Evolutionary conservation across 2,113 vertebrate species (phyloP).

Genomic region (Chaetorhynchus papuensis): DNA sequence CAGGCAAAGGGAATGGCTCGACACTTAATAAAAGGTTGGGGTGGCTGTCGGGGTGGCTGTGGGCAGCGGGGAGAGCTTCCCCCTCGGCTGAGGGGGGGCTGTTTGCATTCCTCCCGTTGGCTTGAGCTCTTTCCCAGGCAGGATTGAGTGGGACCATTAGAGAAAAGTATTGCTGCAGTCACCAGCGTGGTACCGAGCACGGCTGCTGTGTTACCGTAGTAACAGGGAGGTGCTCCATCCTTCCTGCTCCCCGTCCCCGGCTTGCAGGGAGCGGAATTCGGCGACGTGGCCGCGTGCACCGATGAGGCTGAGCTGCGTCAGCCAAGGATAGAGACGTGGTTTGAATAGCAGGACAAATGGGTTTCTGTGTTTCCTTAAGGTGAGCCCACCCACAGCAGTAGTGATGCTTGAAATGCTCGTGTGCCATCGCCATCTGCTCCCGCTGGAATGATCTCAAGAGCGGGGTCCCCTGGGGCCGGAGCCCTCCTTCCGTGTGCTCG

Average conservation of each 20-base stretch:
- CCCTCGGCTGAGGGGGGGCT: fast-evolving
- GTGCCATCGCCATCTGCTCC: constrained; percentile 20
- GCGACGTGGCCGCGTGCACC: fast-evolving
- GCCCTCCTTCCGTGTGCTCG: background rate
- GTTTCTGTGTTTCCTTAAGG: constrained; percentile 22
- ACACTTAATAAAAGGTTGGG: background rate
- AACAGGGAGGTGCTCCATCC: background rate
- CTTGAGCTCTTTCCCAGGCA: background rate
- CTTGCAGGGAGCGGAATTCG: background rate
- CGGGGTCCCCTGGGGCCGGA: background rate
- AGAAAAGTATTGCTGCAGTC: background rate
- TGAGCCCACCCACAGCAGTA: background rate
- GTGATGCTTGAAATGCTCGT: background rate
- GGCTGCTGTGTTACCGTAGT: background rate
- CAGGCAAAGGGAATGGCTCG: background rate
- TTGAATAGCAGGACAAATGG: constrained; percentile 25
- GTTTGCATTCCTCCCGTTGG: background rate
- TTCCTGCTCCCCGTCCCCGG: background rate
- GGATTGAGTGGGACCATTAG: background rate
- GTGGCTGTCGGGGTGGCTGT: background rate
- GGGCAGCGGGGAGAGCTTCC: background rate
- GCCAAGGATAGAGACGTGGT: background rate
- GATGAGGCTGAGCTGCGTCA: background rate
- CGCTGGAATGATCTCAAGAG: background rate
- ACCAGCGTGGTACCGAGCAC: background rate